phyloP scores from a whole-genome alignment of 2,113 vertebrate species.

The Tenebrosternarchus preto region DNA sequence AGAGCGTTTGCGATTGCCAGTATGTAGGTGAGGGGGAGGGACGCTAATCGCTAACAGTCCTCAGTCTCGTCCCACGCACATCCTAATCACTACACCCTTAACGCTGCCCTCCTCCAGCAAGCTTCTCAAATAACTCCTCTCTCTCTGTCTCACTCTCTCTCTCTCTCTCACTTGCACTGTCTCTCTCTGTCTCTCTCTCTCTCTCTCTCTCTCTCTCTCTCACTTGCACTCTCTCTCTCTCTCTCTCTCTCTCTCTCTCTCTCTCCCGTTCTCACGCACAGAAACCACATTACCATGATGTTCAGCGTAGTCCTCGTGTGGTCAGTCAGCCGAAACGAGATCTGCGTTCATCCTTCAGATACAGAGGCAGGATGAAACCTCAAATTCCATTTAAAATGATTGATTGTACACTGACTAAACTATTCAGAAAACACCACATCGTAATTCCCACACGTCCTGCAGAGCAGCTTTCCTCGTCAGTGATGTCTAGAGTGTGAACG shows the following conservation, averaged over 20 bases:
- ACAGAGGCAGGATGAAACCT: no score
- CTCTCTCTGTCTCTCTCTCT: not conserved
- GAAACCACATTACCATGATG: not conserved
- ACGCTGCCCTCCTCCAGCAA: not conserved
- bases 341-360: not conserved
- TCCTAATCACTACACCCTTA: conserved; percentile 22
- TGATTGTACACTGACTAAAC: no score
- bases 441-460: not conserved
- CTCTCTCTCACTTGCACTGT: not conserved
- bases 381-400: no score
- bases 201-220: not conserved
- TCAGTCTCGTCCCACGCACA: conserved; percentile 21
- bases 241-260: not conserved
- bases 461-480: no score
- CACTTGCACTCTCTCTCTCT: not conserved
- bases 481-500: no score
- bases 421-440: no score
- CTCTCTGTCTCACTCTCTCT: not conserved
- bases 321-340: not conserved
- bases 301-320: not conserved
- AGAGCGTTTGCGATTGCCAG: not conserved
- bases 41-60: conserved; percentile 28
- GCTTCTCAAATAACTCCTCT: not conserved
- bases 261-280: not conserved
- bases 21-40: conserved; percentile 13